A percentile compares a stretch with the other conserved stretches of the same genome.
Conservation (phyloP, 2,888 invertebrate species). For the Fragum sueziense region DNA sequence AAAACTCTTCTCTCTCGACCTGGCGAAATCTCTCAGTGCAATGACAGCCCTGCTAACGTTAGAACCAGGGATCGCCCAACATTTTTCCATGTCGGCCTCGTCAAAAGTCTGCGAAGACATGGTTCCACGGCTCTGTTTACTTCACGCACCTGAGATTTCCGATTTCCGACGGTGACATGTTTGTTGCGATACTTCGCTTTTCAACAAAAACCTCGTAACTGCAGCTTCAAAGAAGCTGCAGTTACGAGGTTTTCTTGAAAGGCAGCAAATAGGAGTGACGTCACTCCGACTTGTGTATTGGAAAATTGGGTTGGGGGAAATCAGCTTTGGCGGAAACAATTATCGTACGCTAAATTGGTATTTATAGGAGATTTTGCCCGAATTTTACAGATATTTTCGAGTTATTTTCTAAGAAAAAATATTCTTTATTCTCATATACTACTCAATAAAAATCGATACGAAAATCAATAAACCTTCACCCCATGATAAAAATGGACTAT, state of each 20-base stretch:
- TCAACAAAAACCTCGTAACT: too few species aligned
- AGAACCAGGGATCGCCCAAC: conserved; percentile 50
- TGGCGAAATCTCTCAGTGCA: conserved; percentile 67
- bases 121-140: conserved; percentile 48
- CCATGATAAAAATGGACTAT: not conserved
- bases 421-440: too few species aligned
- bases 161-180: conserved; percentile 61
- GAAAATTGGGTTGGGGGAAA: not conserved
- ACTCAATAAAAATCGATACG: too few species aligned
- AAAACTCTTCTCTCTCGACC: conserved; percentile 70
- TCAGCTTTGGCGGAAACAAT: not conserved
- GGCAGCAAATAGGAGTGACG: conserved; percentile 69
- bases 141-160: conserved; percentile 56
- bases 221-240: too few species aligned
- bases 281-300: conserved; percentile 44
- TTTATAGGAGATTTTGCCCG: too few species aligned
- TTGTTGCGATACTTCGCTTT: too few species aligned
- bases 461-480: too few species aligned
- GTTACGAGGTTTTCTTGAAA: too few species aligned
- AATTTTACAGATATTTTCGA: too few species aligned
- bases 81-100: conserved; percentile 57
- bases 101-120: conserved; percentile 55
- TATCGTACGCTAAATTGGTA: too few species aligned
- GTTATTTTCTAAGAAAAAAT: too few species aligned
- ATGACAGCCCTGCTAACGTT: conserved; percentile 52